A percentile compares a stretch with the other conserved stretches of the same genome.
phyloP scores from a whole-genome alignment of 2,113 vertebrate species.

The Hyperopisus bebe region DNA sequence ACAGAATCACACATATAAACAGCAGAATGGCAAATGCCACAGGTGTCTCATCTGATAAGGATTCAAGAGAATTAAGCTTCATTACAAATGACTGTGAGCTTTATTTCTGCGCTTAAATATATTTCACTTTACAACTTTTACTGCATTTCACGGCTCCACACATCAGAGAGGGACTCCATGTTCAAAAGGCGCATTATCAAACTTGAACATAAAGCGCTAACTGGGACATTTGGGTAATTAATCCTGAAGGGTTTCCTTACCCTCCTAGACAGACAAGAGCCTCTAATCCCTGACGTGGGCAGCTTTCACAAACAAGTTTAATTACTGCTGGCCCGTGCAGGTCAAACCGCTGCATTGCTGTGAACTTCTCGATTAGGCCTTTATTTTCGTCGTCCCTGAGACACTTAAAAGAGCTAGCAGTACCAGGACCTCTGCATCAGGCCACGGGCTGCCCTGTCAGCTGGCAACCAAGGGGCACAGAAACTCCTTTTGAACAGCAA shows the following conservation, averaged over 20 bases:
- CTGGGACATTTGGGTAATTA: conserved; percentile 20
- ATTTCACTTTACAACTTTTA: background rate
- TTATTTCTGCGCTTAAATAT: conserved; percentile 13
- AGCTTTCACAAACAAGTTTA: conserved; percentile 10
- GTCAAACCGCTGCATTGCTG: background rate
- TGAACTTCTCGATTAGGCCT: background rate
- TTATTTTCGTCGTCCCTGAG: background rate
- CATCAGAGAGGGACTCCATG: background rate
- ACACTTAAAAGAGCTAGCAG: background rate
- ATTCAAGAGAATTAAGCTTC: conserved; percentile 9
- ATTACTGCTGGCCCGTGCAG: conserved; percentile 6
- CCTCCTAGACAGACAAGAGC: background rate
- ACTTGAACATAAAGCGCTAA: background rate
- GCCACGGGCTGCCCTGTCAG: background rate
- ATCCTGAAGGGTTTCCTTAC: conserved; percentile 10
- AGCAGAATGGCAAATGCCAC: background rate
- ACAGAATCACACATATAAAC: background rate
- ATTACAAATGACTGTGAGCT: conserved; percentile 4
- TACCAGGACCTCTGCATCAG: background rate
- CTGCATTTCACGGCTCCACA: background rate
- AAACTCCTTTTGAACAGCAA: background rate
- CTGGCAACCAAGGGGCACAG: background rate
- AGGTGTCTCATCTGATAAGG: background rate
- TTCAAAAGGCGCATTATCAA: background rate
- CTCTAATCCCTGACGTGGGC: background rate